Evolutionary conservation across 2,113 vertebrate genomes (phyloP).

Genomic region (Lophura nycthemera): DNA sequence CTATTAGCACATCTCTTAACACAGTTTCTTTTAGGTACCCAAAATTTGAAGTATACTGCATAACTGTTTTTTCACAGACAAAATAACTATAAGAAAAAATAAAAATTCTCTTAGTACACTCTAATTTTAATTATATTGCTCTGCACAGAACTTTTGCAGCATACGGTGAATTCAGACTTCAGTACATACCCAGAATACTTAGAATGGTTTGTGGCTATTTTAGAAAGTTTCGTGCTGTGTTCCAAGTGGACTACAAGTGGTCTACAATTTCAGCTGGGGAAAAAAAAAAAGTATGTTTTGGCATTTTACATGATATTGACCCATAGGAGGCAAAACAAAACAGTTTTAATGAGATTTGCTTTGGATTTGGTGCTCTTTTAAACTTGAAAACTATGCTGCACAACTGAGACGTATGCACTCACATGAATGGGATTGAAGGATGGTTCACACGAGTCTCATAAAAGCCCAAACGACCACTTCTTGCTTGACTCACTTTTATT

Average conservation of each 20-base stretch:
- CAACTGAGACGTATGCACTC: not conserved
- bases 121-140: not conserved
- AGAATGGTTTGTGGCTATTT: not conserved
- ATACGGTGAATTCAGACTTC: not conserved
- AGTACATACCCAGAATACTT: not conserved
- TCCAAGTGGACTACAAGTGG: not conserved
- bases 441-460: not conserved
- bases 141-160: not conserved
- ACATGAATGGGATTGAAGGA: not conserved
- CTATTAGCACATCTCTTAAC: not conserved
- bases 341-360: not conserved
- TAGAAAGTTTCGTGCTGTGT: not conserved
- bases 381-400: not conserved
- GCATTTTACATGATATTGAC: not conserved
- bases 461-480: not conserved
- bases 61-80: not conserved
- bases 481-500: not conserved
- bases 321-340: not conserved
- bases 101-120: not conserved
- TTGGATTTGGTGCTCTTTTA: not conserved
- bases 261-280: not conserved
- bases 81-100: conserved; percentile 11
- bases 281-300: not conserved
- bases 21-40: not conserved
- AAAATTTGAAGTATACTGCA: not conserved